A percentile compares a stretch with the other conserved stretches of the same genome.
Evolutionary conservation across 2,113 vertebrate species (phyloP).

Genomic region (Bucco capensis): DNA sequence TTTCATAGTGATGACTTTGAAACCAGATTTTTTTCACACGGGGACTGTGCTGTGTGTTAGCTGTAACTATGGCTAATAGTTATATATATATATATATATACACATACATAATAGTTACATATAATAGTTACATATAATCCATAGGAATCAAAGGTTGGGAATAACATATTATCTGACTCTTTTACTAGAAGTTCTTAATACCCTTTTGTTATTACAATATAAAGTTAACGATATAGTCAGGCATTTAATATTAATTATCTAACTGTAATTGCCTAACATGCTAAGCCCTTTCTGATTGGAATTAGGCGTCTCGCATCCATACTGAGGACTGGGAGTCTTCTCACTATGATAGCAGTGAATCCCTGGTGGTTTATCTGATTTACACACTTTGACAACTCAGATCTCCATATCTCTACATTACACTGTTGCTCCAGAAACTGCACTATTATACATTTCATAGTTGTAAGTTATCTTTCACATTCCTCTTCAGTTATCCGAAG

Average conservation of each 20-base stretch:
- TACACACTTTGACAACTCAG: neutral
- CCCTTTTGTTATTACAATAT: slow-evolving; percentile 13
- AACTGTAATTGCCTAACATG: neutral
- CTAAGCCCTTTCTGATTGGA: neutral
- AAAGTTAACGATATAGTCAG: neutral
- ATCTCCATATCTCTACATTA: neutral
- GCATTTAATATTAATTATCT: neutral
- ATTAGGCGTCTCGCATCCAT: fast-evolving
- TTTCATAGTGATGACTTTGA: neutral
- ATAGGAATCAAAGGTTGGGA: neutral
- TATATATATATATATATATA: no score
- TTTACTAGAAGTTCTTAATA: neutral
- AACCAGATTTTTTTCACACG: neutral
- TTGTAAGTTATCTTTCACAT: neutral
- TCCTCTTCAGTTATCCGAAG: neutral
- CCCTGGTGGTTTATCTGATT: neutral
- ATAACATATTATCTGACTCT: neutral
- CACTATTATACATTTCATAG: neutral
- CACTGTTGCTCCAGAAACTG: neutral
- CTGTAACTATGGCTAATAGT: fast-evolving
- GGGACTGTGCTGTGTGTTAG: neutral
- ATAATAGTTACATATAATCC: no score
- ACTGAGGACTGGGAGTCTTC: neutral
- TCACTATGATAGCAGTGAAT: neutral
- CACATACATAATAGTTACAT: no score